Percentiles rank a stretch among this genome's conserved stretches.
phyloP scores from a whole-genome alignment of 92 coral and sea anemone species.

The Umimayanthus kanabou region DNA sequence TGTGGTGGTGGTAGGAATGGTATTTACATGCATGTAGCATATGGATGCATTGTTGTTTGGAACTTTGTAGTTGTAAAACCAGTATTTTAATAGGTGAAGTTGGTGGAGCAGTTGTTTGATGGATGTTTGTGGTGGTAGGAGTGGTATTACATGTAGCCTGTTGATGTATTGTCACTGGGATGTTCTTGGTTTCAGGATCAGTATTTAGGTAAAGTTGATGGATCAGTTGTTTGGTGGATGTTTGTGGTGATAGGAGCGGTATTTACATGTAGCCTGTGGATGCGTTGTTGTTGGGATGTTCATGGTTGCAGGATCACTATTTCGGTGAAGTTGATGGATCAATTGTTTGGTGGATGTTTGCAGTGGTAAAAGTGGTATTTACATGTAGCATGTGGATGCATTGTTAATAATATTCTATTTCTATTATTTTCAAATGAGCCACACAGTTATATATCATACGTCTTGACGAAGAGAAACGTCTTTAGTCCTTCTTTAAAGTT shows the following conservation, averaged over 20 bases:
- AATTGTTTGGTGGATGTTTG: not conserved
- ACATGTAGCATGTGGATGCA: not conserved
- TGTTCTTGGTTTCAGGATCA: not conserved
- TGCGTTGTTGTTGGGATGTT: not conserved
- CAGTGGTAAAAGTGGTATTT: not conserved
- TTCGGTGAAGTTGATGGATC: conserved; percentile 36
- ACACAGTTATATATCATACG: too few species aligned
- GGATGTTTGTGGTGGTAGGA: conserved; percentile 1
- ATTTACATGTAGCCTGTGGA: not conserved
- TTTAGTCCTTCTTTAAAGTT: too few species aligned
- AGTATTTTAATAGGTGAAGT: conserved; percentile 31
- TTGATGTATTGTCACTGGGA: too few species aligned
- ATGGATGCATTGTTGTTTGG: not conserved
- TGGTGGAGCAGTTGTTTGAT: conserved; percentile 22
- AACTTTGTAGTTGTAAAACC: not conserved
- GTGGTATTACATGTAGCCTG: not conserved
- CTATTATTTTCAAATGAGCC: too few species aligned
- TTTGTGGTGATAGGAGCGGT: not conserved
- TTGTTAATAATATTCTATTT: too few species aligned
- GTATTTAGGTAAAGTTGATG: conserved; percentile 34
- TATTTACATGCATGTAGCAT: not conserved
- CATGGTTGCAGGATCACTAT: not conserved
- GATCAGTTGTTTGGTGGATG: not conserved
- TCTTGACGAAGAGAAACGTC: too few species aligned
- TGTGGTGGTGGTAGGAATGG: not conserved